These are phyloP conservation scores for Acanthornis magna DNA, from an alignment of 2,797 vertebrate species.

Conservation along the genomic window DNA sequence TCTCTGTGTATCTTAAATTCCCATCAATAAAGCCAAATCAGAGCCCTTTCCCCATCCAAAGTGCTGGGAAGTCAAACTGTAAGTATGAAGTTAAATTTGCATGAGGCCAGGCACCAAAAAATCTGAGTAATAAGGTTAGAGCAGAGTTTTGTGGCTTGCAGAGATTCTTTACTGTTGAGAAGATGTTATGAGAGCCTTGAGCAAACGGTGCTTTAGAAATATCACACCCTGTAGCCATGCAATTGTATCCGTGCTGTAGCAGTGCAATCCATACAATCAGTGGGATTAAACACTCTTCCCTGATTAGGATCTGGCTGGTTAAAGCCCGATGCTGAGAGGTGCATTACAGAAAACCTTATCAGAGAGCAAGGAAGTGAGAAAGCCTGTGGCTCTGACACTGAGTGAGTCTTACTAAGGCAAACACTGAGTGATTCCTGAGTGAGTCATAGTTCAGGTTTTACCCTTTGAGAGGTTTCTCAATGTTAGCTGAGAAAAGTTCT, in stretches of 20 bases:
- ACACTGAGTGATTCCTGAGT: not conserved
- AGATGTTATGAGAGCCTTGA: not conserved
- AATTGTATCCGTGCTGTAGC: not conserved
- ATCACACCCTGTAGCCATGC: not conserved
- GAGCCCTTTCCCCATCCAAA: not conserved
- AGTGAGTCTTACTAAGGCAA: not conserved
- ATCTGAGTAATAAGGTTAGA: not conserved
- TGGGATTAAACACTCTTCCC: not conserved
- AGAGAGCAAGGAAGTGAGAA: slow-evolving; percentile 8
- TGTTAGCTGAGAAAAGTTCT: not conserved
- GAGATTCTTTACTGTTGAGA: slow-evolving; percentile 35
- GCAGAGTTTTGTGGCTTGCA: slow-evolving; percentile 19
- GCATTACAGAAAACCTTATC: not conserved
- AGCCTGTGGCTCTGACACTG: not conserved
- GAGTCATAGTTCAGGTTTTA: not conserved
- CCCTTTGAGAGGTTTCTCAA: not conserved
- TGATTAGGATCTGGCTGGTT: not conserved
- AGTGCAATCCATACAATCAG: not conserved
- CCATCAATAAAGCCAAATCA: not conserved
- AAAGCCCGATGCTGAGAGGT: not conserved
- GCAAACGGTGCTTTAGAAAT: not conserved
- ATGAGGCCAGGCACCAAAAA: not conserved
- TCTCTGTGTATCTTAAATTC: not conserved
- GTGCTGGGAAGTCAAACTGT: not conserved
- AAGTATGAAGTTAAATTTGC: not conserved